Evolutionary conservation across 2,888 invertebrate species (phyloP).

Genomic region (Glaucopsyche alexis): DNA sequence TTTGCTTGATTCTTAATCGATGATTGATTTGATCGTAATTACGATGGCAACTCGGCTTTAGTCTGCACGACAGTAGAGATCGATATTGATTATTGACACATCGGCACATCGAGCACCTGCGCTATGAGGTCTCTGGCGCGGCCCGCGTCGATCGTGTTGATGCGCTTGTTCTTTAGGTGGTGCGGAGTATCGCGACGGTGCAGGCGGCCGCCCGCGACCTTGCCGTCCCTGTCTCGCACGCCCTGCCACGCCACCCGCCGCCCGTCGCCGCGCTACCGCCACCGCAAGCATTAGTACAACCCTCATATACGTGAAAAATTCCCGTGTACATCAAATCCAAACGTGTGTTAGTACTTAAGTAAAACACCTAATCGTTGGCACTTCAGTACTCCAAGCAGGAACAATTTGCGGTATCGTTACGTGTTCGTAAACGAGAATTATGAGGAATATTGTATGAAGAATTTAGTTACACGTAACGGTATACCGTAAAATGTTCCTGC

Average conservation of each 20-base stretch:
- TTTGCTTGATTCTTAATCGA: too few relatives aligned
- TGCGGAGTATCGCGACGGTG: conserved; percentile 98
- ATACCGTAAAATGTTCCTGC: too few relatives aligned
- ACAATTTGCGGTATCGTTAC: too few relatives aligned
- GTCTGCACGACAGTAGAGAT: not conserved
- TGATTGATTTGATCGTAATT: too few relatives aligned
- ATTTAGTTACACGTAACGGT: too few relatives aligned
- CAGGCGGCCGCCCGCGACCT: conserved; percentile 81
- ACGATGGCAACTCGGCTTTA: too few relatives aligned
- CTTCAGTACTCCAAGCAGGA: too few relatives aligned
- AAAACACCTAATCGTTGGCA: not conserved
- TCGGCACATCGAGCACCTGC: conserved; percentile 56
- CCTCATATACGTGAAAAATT: not conserved
- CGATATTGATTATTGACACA: too few relatives aligned
- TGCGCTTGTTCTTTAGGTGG: conserved; percentile 98
- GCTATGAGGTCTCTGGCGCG: conserved; percentile 70
- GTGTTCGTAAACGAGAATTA: too few relatives aligned
- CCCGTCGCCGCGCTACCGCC: conserved; percentile 52
- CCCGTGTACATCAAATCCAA: too few relatives aligned
- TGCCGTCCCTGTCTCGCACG: conserved; percentile 57
- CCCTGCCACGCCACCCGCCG: conserved; percentile 79
- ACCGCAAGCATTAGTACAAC: conserved; percentile 33
- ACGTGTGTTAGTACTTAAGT: not conserved
- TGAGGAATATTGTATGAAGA: too few relatives aligned
- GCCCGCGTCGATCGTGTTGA: conserved; percentile 77